Conservation (phyloP, 1,140 invertebrate genomes). For the Drosophila azteca region DNA sequence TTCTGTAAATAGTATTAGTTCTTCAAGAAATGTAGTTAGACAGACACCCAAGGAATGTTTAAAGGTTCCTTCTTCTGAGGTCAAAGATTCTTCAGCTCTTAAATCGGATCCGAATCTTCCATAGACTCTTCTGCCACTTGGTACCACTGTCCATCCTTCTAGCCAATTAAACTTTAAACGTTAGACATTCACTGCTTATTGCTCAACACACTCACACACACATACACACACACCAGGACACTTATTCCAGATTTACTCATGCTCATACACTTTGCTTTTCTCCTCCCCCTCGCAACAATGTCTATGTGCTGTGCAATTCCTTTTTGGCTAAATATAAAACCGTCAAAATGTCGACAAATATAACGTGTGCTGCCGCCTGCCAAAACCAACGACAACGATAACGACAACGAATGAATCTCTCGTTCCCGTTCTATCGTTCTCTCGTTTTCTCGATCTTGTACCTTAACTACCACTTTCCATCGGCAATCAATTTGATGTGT, state of each 20-base stretch:
- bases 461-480: slow-evolving; percentile 32
- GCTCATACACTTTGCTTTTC: slow-evolving; percentile 3
- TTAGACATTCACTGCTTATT: background rate
- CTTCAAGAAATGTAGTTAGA: too few species aligned
- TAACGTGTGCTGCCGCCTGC: slow-evolving; percentile 19
- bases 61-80: too few species aligned
- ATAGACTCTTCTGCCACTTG: too few species aligned
- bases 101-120: too few species aligned
- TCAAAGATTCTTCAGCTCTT: too few species aligned
- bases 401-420: background rate
- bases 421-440: too few species aligned
- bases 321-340: slow-evolving; percentile 64
- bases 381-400: too few species aligned
- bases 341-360: slow-evolving; percentile 49
- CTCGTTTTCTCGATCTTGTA: too few species aligned
- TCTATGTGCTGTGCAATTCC: slow-evolving; percentile 15
- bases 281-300: background rate
- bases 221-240: background rate
- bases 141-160: too few species aligned
- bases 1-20: too few species aligned
- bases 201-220: background rate
- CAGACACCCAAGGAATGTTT: too few species aligned
- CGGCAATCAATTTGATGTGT: slow-evolving; percentile 41
- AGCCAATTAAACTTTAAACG: too few species aligned
- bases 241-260: slow-evolving; percentile 1